Evolutionary conservation across 2,113 vertebrate genomes (phyloP).

Genomic region (Acinonyx jubatus): DNA sequence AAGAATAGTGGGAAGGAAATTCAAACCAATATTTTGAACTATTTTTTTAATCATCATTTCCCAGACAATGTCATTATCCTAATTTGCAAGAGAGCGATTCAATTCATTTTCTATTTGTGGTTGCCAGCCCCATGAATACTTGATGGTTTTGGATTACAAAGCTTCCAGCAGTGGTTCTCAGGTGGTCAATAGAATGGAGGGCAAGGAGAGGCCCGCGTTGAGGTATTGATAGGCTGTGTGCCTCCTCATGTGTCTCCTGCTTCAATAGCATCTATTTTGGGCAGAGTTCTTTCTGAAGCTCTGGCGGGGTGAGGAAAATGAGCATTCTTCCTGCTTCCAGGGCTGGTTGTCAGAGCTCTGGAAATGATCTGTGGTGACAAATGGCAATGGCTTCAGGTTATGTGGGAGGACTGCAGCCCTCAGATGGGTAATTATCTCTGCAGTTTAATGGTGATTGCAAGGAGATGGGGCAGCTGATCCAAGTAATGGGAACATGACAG

Average conservation of each 20-base stretch:
- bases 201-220: not conserved
- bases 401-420: not conserved
- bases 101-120: slow-evolving; percentile 76
- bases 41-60: slow-evolving; percentile 61
- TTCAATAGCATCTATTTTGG: slow-evolving; percentile 77
- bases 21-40: slow-evolving; percentile 63
- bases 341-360: slow-evolving; percentile 17
- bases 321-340: slow-evolving; percentile 73
- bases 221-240: slow-evolving; percentile 50
- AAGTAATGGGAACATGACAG: not conserved
- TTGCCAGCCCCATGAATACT: slow-evolving; percentile 77
- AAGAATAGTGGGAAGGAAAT: slow-evolving; percentile 69
- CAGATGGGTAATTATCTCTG: slow-evolving; percentile 30
- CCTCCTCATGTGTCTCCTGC: slow-evolving; percentile 60
- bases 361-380: slow-evolving; percentile 73
- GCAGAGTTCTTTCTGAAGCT: slow-evolving; percentile 56
- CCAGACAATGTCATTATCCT: slow-evolving; percentile 73
- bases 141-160: slow-evolving; percentile 69
- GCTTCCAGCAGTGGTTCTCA: slow-evolving; percentile 56
- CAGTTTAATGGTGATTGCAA: not conserved
- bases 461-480: not conserved
- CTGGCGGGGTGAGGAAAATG: slow-evolving; percentile 60
- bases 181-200: slow-evolving; percentile 39
- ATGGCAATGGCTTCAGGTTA: slow-evolving; percentile 58
- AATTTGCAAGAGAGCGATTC: slow-evolving; percentile 60